These are phyloP conservation scores for Anhinga rufa DNA, from an alignment of 2,113 vertebrate species.

Conservation along the genomic window DNA sequence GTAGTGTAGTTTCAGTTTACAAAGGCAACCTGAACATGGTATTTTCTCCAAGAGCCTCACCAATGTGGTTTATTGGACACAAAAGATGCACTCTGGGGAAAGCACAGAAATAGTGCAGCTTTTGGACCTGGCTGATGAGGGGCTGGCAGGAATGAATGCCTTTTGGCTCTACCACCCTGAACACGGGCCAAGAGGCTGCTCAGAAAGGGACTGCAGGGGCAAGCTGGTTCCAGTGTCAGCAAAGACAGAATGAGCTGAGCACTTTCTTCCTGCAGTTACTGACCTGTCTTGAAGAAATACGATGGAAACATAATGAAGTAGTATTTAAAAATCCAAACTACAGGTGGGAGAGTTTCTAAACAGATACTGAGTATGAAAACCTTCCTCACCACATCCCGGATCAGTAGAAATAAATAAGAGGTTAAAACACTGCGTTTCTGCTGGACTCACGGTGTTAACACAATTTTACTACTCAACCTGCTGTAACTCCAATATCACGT, in stretches of 20 bases:
- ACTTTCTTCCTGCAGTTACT: not conserved
- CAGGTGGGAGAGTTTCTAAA: not conserved
- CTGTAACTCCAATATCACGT: not conserved
- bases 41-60: not conserved
- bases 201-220: not conserved
- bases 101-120: not conserved
- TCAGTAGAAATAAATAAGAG: not conserved
- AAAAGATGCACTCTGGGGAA: not conserved
- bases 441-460: not conserved
- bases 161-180: not conserved
- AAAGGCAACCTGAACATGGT: not conserved
- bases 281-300: not conserved
- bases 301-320: not conserved
- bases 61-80: not conserved
- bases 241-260: not conserved
- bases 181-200: not conserved
- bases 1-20: not conserved
- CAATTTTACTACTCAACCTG: not conserved
- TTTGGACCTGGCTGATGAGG: not conserved
- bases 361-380: fast-evolving
- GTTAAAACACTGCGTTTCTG: not conserved
- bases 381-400: fast-evolving
- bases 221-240: not conserved
- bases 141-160: not conserved
- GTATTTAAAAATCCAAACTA: not conserved